Percentiles rank a stretch among this genome's conserved stretches.
phyloP scores from a whole-genome alignment of 2,113 vertebrate species.

The rat (Rattus norvegicus) region GRCr8 NC_086036.1:6321001-6321500 shows the following conservation, averaged over 20 bases:
- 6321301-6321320: background rate
- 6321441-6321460: conserved; percentile 17
- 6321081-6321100: background rate
- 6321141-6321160: background rate
- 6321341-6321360: conserved; percentile 3
- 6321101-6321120: background rate
- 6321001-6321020: background rate
- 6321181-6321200: background rate
- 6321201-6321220: background rate
- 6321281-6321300: background rate
- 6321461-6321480: conserved; percentile 35
- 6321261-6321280: background rate
- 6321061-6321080: background rate
- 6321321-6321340: background rate
- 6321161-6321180: background rate
- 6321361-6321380: conserved; percentile 7
- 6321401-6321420: background rate
- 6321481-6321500: background rate
- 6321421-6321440: conserved; percentile 40
- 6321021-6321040: background rate
- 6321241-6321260: background rate
- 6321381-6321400: conserved; percentile 23
- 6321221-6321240: background rate
- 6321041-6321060: background rate
- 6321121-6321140: background rate